These are phyloP conservation scores for Marronus borbonicus DNA, from an alignment of 2,888 invertebrate species.

Conservation along the genomic window DNA sequence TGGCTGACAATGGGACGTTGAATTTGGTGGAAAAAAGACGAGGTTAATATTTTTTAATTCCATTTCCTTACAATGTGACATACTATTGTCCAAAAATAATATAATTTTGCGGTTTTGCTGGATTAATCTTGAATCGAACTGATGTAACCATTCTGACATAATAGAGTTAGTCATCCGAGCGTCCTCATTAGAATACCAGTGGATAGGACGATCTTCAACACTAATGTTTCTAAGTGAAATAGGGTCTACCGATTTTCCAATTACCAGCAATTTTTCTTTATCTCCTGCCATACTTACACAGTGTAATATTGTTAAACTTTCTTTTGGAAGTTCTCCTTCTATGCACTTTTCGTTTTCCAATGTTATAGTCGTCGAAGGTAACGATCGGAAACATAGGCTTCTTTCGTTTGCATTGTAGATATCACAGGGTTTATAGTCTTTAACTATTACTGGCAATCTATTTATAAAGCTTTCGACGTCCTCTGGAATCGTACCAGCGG, in stretches of 20 bases:
- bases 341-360: not conserved
- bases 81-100: not conserved
- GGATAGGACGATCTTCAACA: not conserved
- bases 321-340: not conserved
- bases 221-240: not conserved
- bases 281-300: slow-evolving; percentile 11
- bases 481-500: not conserved
- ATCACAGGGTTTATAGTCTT: not conserved
- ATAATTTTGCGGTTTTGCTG: not conserved
- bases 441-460: not conserved
- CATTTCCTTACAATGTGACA: not conserved
- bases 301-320: not conserved
- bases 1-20: not conserved
- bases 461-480: slow-evolving; percentile 4
- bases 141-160: not conserved
- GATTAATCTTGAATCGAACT: not conserved
- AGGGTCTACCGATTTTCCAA: not conserved
- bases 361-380: not conserved
- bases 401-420: not conserved
- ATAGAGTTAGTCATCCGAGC: slow-evolving; percentile 6
- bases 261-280: not conserved
- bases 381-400: slow-evolving; percentile 1
- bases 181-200: slow-evolving; percentile 5
- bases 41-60: not conserved
- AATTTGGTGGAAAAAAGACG: slow-evolving; percentile 10